Base-by-base conservation (phyloP, 2,888 invertebrate genomes). In the Latheticus oryzae region DNA sequence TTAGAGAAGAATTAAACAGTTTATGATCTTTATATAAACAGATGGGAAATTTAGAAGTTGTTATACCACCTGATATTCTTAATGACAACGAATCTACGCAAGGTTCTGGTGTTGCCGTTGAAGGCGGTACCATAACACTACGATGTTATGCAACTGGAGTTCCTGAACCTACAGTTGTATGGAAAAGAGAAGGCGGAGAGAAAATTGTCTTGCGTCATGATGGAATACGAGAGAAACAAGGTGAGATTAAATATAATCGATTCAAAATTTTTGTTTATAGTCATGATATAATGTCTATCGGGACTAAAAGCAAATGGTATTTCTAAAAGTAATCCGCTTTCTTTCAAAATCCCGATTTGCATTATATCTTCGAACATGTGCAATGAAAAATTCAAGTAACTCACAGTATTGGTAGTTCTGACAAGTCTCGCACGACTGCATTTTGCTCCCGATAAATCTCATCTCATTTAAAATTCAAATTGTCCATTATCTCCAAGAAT, bases 21-120 rank as follows among this genome's bases (percentile, higher is more conserved):
- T n/a, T n/a, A n/a, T n/a, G n/a, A n/a, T n/a, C n/a, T n/a, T n/a
- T n/a, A n/a, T n/a, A n/a, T n/a, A n/a, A n/a, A 9, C 80, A 94
- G 93, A 92, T 91, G 83, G 95, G 93, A 60, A 85, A 88, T 73
- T 83, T 95, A 73, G 89, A 91, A 75, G 94, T 95, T 63, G 90
- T 92, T 59, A 90, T 93, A 70, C 91, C 93, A 5, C 93, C 93
- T 43, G 93, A 93, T 78, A 93, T 94, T 67, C 82, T 91, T 65
- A 89, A 91, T 78, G 87, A 90, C 53, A 87, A 89, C 65, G 85
- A 85, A 60, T 76, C 78, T 19, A 81, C 84, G 5, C 83, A 87
- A 17, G 89, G 90, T 70, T 86, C 87, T 35, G 87, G 90, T 65
- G 89, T 91, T 24, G 87, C 91, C 3, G 84, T 87, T 43, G 93